Conservation (phyloP, 2,888 invertebrate species). For the Camponotus fellah region DNA sequence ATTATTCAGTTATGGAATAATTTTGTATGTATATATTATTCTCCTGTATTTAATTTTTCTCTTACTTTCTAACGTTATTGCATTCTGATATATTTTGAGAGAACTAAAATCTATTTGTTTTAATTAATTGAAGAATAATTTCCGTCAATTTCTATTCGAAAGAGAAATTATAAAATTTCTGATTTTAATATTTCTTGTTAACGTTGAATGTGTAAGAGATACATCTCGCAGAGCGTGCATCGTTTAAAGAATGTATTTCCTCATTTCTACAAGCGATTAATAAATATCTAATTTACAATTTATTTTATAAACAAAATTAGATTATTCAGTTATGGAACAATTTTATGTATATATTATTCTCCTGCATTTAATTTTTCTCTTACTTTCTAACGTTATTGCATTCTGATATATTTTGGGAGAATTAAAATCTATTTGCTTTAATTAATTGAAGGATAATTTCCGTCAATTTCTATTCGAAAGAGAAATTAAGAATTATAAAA, state of each 20-base stretch:
- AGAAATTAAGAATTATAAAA: conserved; percentile 21
- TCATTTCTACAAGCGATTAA: neutral
- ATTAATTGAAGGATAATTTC: conserved; percentile 23
- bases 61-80: neutral
- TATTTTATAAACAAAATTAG: neutral
- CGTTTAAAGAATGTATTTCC: neutral
- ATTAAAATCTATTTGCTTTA: neutral
- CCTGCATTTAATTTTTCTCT: neutral
- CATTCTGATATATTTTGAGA: neutral
- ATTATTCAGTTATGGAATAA: neutral
- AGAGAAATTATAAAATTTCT: conserved; percentile 23
- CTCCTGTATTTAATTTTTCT: neutral
- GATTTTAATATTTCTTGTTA: neutral
- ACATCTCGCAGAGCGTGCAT: neutral
- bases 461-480: neutral
- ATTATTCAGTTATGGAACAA: neutral
- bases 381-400: conserved; percentile 4
- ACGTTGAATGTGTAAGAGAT: neutral
- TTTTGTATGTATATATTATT: conserved; percentile 27
- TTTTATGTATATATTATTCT: conserved; percentile 20
- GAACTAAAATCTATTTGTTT: neutral
- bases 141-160: neutral
- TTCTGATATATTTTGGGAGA: neutral
- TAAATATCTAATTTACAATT: too few relatives aligned
- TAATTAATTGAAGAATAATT: conserved; percentile 26